Percentiles rank a stretch among this genome's conserved stretches.
These are phyloP conservation scores for Ochlodes sylvanus DNA, from an alignment of 2,888 invertebrate genomes.

Conservation along the genomic window DNA sequence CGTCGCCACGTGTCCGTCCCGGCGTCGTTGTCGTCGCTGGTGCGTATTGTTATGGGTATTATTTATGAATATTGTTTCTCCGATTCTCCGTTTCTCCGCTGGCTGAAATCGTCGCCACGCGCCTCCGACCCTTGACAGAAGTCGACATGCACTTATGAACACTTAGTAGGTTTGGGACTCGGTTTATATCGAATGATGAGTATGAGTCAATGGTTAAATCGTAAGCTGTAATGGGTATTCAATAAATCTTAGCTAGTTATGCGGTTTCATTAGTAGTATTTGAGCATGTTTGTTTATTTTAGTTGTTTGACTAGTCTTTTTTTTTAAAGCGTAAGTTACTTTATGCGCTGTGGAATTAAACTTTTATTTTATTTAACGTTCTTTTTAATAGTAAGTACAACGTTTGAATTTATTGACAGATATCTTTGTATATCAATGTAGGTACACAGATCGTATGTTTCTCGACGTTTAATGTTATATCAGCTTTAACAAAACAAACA, in stretches of 20 bases:
- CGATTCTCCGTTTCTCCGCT: constrained; percentile 64
- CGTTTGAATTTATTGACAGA: no score
- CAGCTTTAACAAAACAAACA: no score
- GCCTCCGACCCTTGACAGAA: constrained; percentile 56
- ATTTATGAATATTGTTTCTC: constrained; percentile 81
- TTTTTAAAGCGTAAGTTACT: no score
- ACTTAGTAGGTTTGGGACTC: constrained; percentile 49
- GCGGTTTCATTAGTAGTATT: no score
- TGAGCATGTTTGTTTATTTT: no score
- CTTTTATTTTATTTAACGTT: no score
- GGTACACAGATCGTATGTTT: no score
- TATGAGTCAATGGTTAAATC: constrained; percentile 28
- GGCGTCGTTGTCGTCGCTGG: constrained; percentile 40
- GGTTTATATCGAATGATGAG: constrained; percentile 21
- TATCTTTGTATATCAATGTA: no score
- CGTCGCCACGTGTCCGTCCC: constrained; percentile 58
- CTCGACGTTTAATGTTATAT: no score
- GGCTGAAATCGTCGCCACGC: constrained; percentile 64
- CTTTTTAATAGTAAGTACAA: no score
- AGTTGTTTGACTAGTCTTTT: no score
- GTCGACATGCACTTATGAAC: constrained; percentile 64
- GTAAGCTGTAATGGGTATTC: constrained; percentile 4
- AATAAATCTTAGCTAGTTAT: not conserved
- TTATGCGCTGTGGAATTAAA: no score
- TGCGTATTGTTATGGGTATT: constrained; percentile 68